A percentile compares a stretch with the other conserved stretches of the same genome.
phyloP scores from a whole-genome alignment of 2,888 invertebrate species.

The Bruchidius siliquastri region DNA sequence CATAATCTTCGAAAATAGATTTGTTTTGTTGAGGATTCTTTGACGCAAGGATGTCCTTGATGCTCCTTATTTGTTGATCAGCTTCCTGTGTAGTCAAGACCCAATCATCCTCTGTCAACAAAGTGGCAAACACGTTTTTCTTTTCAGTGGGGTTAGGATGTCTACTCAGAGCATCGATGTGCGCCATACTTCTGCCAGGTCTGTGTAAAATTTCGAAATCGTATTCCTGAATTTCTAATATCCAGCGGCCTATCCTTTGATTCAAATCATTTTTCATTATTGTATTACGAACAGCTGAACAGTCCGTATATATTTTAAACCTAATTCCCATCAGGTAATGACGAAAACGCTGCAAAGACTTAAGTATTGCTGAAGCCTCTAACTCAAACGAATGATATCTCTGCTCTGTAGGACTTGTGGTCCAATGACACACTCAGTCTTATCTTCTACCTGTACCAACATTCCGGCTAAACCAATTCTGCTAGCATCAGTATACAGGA shows the following conservation, averaged over 20 bases:
- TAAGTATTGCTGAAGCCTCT: constrained; percentile 10
- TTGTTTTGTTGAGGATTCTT: not conserved
- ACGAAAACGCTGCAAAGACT: constrained; percentile 1
- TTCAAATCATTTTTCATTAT: constrained; percentile 3
- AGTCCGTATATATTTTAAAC: constrained; percentile 7
- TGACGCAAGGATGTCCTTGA: not conserved
- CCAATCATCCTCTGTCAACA: not conserved
- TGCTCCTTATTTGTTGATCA: not conserved
- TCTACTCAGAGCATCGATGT: constrained; percentile 15
- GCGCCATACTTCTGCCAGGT: constrained; percentile 5
- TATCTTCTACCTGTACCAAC: constrained; percentile 11
- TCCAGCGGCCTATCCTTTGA: constrained; percentile 12
- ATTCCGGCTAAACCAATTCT: constrained; percentile 16
- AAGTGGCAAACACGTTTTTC: not conserved
- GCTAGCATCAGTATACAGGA: constrained; percentile 20
- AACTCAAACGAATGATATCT: constrained; percentile 20
- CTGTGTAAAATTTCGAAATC: constrained; percentile 9
- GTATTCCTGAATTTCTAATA: constrained; percentile 9
- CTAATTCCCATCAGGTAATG: constrained; percentile 4
- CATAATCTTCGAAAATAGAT: not conserved
- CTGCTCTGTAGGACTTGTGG: constrained; percentile 13
- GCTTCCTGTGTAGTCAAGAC: not conserved
- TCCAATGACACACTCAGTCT: constrained; percentile 10
- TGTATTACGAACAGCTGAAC: constrained; percentile 3
- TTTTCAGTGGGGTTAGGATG: constrained; percentile 2